Percentiles rank a stretch among this genome's conserved stretches.
phyloP scores from a whole-genome alignment of 2,113 vertebrate genomes.

The Microcebus tavaratra region DNA sequence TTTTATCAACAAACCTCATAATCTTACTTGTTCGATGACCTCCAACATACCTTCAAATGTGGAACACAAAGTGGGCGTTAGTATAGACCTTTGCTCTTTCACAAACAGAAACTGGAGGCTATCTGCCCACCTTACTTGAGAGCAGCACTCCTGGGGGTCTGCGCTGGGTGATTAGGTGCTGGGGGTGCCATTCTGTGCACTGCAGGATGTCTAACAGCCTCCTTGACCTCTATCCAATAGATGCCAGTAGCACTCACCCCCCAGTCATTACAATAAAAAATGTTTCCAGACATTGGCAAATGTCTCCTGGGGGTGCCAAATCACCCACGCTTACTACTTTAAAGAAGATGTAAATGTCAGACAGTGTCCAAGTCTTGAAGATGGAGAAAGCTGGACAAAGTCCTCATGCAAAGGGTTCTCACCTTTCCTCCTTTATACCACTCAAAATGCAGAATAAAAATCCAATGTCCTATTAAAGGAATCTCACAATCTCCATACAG shows the following conservation, averaged over 20 bases:
- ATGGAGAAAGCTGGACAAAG: neutral
- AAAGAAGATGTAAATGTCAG: neutral
- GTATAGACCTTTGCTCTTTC: neutral
- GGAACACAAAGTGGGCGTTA: neutral
- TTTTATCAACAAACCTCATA: constrained; percentile 99
- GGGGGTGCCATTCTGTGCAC: neutral
- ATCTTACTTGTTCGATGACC: constrained; percentile 98
- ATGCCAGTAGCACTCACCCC: neutral
- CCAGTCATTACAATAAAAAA: neutral
- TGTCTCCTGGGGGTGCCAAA: neutral
- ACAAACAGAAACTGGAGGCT: neutral
- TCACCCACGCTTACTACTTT: neutral
- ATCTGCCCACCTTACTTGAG: neutral
- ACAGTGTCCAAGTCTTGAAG: neutral
- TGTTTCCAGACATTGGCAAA: neutral
- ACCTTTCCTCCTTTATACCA: neutral
- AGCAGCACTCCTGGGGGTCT: neutral
- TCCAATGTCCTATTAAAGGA: neutral
- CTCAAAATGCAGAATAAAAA: neutral
- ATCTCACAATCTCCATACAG: neutral
- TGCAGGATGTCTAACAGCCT: neutral
- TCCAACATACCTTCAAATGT: constrained; percentile 89
- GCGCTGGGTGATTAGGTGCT: neutral
- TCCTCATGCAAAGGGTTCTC: neutral
- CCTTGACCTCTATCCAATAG: neutral